Conservation (phyloP, 2,888 invertebrate genomes). For the Noctuana brunneofusca region DNA sequence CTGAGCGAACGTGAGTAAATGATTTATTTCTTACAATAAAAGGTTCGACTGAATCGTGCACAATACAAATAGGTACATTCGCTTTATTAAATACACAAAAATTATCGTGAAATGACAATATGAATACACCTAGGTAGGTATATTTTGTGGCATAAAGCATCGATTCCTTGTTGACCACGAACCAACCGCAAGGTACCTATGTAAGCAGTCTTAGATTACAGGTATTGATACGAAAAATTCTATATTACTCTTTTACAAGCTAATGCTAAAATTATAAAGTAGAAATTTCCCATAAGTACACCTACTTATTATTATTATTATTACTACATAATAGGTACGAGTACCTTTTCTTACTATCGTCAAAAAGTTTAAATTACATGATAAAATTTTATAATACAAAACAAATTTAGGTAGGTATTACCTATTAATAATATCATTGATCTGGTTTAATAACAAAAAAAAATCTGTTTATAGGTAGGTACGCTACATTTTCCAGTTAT, state of each 20-base stretch:
- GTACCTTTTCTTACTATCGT: too few species aligned
- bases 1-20: slow-evolving; percentile 36
- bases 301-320: too few species aligned
- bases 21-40: slow-evolving; percentile 12
- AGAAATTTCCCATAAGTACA: too few species aligned
- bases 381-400: too few species aligned
- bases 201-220: slow-evolving; percentile 11
- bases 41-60: slow-evolving; percentile 6
- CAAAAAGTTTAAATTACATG: too few species aligned
- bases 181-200: slow-evolving; percentile 23
- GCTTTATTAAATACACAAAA: not conserved
- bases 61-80: not conserved
- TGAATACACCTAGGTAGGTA: not conserved
- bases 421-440: too few species aligned
- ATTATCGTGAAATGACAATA: slow-evolving; percentile 3
- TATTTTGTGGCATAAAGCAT: slow-evolving; percentile 22
- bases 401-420: too few species aligned
- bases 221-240: not conserved
- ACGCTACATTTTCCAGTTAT: not conserved
- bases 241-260: too few species aligned
- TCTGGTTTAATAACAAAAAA: too few species aligned
- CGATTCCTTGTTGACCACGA: slow-evolving; percentile 28
- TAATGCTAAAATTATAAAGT: too few species aligned
- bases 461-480: too few species aligned
- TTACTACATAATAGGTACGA: too few species aligned